Percentiles rank a stretch among this genome's conserved stretches.
Conservation (phyloP, 2,888 invertebrate species). For the Andrena bicolor region DNA sequence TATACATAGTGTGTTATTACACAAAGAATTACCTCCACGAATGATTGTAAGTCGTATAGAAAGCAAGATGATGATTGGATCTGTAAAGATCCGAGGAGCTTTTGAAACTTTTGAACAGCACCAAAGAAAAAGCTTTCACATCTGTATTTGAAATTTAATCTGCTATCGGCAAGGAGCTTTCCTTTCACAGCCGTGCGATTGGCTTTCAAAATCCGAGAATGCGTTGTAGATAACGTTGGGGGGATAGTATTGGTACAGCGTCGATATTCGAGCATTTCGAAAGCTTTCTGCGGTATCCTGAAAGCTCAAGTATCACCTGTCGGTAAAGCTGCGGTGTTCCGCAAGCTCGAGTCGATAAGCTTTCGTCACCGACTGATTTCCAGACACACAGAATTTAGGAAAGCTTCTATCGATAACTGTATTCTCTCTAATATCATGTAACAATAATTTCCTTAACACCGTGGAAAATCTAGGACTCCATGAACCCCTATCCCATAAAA, state of each 20-base stretch:
- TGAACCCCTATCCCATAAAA: no score
- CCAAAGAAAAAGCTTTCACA: no score
- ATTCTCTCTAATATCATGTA: constrained; percentile 33
- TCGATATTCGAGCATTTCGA: constrained; percentile 25
- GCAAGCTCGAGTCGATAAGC: constrained; percentile 41
- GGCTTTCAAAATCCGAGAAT: not conserved
- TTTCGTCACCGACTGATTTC: constrained; percentile 21
- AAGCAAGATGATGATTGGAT: not conserved
- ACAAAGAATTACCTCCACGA: no score
- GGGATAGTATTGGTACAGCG: not conserved
- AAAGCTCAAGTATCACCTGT: constrained; percentile 49
- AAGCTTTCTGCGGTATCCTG: not conserved
- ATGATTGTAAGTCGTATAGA: no score
- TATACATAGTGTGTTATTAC: not conserved
- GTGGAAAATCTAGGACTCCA: not conserved
- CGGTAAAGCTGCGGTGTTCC: constrained; percentile 49
- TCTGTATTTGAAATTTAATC: not conserved
- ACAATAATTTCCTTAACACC: constrained; percentile 8
- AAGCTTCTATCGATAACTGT: constrained; percentile 31
- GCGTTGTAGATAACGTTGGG: not conserved
- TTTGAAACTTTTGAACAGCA: not conserved
- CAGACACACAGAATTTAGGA: not conserved
- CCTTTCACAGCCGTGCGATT: not conserved
- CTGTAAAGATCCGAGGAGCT: not conserved
- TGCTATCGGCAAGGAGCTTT: constrained; percentile 9